phyloP scores from a whole-genome alignment of 53 echinoderm and acorn worm species.

The Holothuria leucospilota region DNA sequence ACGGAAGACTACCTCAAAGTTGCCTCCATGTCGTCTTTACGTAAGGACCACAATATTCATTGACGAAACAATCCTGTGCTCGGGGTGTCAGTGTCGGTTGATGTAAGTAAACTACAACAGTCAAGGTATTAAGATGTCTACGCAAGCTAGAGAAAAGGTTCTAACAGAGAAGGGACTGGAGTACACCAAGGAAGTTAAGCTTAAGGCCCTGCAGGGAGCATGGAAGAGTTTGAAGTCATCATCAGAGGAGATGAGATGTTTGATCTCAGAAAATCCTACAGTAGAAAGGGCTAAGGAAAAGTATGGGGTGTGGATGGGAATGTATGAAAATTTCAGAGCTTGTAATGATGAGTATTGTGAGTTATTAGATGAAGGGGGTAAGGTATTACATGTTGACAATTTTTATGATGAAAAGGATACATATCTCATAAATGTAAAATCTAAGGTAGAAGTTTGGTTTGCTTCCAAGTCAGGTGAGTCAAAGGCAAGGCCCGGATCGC shows the following conservation, averaged over 20 bases:
- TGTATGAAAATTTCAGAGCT: constrained; percentile 49
- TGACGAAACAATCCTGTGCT: too few species aligned
- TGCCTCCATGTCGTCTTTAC: too few species aligned
- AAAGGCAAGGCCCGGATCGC: background rate
- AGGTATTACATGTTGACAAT: constrained; percentile 7
- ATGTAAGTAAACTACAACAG: too few species aligned
- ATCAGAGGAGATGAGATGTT: constrained; percentile 24
- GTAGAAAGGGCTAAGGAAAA: constrained; percentile 23
- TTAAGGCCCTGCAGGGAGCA: constrained; percentile 33
- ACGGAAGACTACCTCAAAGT: too few species aligned
- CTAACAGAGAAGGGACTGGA: constrained; percentile 46
- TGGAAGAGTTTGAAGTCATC: constrained; percentile 42
- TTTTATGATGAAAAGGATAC: constrained; percentile 53
- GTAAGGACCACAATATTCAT: too few species aligned
- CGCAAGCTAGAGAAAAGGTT: constrained; percentile 25
- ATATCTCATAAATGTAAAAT: constrained; percentile 43
- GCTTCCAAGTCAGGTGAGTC: constrained; percentile 1
- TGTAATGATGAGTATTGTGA: constrained; percentile 49
- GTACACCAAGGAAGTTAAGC: constrained; percentile 49
- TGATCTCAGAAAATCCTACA: constrained; percentile 53
- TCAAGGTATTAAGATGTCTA: background rate
- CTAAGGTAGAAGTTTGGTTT: constrained; percentile 48
- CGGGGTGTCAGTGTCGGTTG: too few species aligned
- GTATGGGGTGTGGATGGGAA: constrained; percentile 52
- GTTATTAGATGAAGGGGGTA: constrained; percentile 29